Percentiles rank a stretch among this genome's conserved stretches.
Conservation (phyloP, 2,797 vertebrate species). For the Poeciliopsis presidionis region DNA sequence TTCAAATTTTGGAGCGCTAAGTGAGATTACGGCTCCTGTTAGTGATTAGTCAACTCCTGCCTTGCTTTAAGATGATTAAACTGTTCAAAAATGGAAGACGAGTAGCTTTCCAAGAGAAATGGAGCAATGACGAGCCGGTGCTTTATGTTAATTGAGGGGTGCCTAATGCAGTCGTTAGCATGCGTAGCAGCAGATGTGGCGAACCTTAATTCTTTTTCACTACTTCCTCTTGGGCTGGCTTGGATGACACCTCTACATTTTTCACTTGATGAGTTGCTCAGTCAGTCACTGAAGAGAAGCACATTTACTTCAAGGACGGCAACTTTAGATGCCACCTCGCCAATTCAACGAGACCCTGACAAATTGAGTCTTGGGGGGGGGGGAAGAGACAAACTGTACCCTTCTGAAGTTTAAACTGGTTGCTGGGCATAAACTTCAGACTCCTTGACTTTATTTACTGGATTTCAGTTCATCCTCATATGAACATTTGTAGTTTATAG, state of each 20-base stretch:
- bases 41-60: conserved; percentile 68
- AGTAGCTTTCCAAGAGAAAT: conserved; percentile 65
- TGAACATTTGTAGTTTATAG: conserved; percentile 10
- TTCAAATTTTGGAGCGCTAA: conserved; percentile 46
- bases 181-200: conserved; percentile 55
- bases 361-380: conserved; percentile 30
- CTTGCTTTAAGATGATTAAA: conserved; percentile 68
- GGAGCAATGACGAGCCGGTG: conserved; percentile 64
- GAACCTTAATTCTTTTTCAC: conserved; percentile 73
- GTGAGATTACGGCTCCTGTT: conserved; percentile 70
- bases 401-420: conserved; percentile 22
- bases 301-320: conserved; percentile 57
- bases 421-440: conserved; percentile 25
- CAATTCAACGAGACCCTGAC: conserved; percentile 53
- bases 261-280: conserved; percentile 64
- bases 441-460: conserved; percentile 11
- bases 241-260: conserved; percentile 70
- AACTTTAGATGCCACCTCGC: conserved; percentile 54
- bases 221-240: conserved; percentile 70
- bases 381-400: neutral
- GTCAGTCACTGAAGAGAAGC: conserved; percentile 59
- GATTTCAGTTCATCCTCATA: conserved; percentile 12
- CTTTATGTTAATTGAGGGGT: conserved; percentile 74
- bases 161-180: conserved; percentile 78
- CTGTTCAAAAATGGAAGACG: conserved; percentile 68